Percentiles rank a stretch among this genome's conserved stretches.
Evolutionary conservation across 64 coral and sea anemone species (phyloP).

Genomic region (Orbicella faveolata): DNA sequence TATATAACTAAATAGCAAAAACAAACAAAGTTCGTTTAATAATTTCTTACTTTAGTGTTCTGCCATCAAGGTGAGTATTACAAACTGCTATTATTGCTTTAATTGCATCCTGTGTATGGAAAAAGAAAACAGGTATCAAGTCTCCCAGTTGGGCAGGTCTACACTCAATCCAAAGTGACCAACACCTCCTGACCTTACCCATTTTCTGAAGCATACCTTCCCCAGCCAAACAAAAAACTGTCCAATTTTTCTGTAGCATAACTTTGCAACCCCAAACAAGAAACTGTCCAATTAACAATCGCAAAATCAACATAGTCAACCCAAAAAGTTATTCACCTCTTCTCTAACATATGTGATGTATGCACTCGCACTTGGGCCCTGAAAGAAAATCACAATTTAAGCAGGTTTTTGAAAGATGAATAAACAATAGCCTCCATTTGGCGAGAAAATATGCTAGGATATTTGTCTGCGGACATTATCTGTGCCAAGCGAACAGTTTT

Average conservation of each 20-base stretch:
- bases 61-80: conserved; percentile 92
- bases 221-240: too few relatives aligned
- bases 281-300: too few relatives aligned
- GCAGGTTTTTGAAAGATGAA: not conserved
- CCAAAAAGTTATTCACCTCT: conserved; percentile 47
- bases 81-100: conserved; percentile 94
- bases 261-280: too few relatives aligned
- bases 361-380: conserved; percentile 98
- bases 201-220: too few relatives aligned
- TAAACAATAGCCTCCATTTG: not conserved
- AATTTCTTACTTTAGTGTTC: conserved; percentile 93
- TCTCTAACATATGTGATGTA: conserved; percentile 96
- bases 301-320: not conserved
- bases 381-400: not conserved
- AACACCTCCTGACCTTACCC: too few relatives aligned
- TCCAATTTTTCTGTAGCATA: too few relatives aligned
- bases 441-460: too few relatives aligned
- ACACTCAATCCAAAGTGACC: not conserved
- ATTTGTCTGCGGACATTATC: too few relatives aligned
- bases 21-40: not conserved
- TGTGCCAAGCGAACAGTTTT: too few relatives aligned
- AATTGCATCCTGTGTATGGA: conserved; percentile 75
- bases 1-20: too few relatives aligned
- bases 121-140: not conserved
- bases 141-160: not conserved